Base-by-base conservation (phyloP, 2,113 vertebrate genomes). In the Callorhinus ursinus region DNA sequence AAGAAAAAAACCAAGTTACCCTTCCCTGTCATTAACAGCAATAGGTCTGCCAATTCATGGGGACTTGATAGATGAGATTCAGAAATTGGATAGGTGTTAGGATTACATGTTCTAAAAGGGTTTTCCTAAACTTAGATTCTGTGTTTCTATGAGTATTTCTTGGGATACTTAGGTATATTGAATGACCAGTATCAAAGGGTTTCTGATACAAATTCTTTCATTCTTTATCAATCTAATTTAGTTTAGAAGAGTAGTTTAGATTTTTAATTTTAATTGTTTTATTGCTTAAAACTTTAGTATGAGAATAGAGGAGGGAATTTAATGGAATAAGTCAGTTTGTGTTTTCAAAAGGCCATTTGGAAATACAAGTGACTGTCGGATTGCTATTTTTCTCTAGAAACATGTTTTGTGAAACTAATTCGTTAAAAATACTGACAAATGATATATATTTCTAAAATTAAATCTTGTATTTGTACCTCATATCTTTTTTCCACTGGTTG, bases 301-400 rank as follows among this genome's bases (percentile, higher is more conserved):
- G 49, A 96, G 15, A 10, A 69, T 83, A 76, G 7, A 16, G 42
- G 19, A 72, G 39, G 14, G 57, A 91, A 95, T 83, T 88, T 67
- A 94, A 63, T 94, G 42, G 21, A 51, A 77, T 13, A 88, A 96
- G 59, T 90, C 21, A 77, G 31, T 63, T 90, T 72, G 21, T 82
- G n/a, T 95, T 95, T 95, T 95, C 19, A 82, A 42, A 93, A 96
- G 36, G 15, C 33, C 24, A 24, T 94, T 89, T 94, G 65, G 19
- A 86, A 95, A 33, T 67, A 71, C 5, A 4, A 59, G 10, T 67
- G 59, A 77, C 76, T 67, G 65, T 80, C 28, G 13, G 42, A 81
- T 63, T 49, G 55, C 57, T 82, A 13, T 92, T 81, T 94, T 51
- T 86, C 10, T 81, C 46, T 69, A 28, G 74, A 96, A 94, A 33